A percentile compares a stretch with the other conserved stretches of the same genome.
Evolutionary conservation across 2,888 invertebrate genomes (phyloP).

Genomic region (Drosophila helvetica): DNA sequence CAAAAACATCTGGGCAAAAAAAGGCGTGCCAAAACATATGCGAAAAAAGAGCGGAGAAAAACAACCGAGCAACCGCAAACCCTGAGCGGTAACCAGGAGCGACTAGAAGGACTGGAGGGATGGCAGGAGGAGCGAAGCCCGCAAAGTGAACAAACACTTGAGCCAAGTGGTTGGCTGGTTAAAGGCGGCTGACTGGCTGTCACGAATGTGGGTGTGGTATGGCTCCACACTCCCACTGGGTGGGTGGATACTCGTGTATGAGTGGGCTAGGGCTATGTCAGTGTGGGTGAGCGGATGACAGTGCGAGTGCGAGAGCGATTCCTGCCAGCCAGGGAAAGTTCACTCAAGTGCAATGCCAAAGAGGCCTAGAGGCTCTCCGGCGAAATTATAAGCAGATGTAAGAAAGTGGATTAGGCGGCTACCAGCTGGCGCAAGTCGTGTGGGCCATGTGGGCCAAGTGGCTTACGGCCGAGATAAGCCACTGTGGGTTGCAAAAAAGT

Average conservation of each 20-base stretch:
- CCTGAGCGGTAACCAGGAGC: conserved; percentile 62
- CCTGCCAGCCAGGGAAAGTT: conserved; percentile 52
- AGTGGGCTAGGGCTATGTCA: conserved; percentile 3
- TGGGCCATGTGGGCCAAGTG: conserved; percentile 39
- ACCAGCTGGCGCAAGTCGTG: conserved; percentile 19
- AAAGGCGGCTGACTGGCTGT: conserved; percentile 42
- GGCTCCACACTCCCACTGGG: neutral
- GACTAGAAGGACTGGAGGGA: conserved; percentile 13
- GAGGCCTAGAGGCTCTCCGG: conserved; percentile 34
- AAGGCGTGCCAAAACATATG: conserved; percentile 69
- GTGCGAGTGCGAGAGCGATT: conserved; percentile 32
- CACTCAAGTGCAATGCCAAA: conserved; percentile 54
- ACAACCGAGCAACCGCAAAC: conserved; percentile 33
- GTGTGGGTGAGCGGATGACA: conserved; percentile 35
- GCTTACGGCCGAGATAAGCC: conserved; percentile 2
- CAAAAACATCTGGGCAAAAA: conserved; percentile 48
- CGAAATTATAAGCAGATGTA: conserved; percentile 48
- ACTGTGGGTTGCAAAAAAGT: conserved; percentile 10
- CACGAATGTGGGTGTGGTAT: conserved; percentile 35
- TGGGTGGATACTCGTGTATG: conserved; percentile 9
- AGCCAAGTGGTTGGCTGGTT: conserved; percentile 74
- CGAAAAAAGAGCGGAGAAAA: conserved; percentile 25
- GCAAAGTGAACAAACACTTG: conserved; percentile 77
- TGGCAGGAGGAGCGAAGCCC: conserved; percentile 38
- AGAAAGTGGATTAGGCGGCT: conserved; percentile 38